Evolutionary conservation across 2,113 vertebrate species (phyloP), one percentile per base, ranked within the genome.

Genomic region (Eudyptes chrysolophus): DNA sequence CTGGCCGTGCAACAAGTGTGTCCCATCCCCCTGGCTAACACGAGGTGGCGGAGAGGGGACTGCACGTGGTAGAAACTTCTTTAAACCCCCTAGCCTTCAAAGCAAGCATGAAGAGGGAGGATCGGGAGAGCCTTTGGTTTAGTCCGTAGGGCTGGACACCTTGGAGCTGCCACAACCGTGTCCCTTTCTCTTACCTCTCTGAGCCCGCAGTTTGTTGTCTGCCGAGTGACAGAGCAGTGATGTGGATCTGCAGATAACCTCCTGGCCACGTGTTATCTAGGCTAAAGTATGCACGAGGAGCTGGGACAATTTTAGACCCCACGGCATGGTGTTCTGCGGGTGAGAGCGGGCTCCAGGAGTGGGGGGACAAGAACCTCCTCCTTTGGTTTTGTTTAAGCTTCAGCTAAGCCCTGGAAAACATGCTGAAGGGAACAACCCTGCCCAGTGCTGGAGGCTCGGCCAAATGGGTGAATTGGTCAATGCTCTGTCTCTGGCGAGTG

Each of bases 291-390:
- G 22, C 1, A 5, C 9, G 27, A 36, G 82, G 84, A 74, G 68
- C 76, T 44, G 64, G 79, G 80, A 18, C 0, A 2, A 49, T n/a
- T 71, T 27, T 17, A 76, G 61, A 13, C 32, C 27, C 55, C 2
- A 3, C 4, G 7, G 57, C 57, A 36, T 2, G 0, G 52, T 0
- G 1, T 38, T 27, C 40, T 29, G 38, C 0, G 1, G 51, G 2
- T 0, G 0, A 72, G 51, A 87, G 27, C 11, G 0, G 76, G 32
- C 64, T 77, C 13, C 15, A 6, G 27, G n/a, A 42, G 8, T 52
- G 54, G 29, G 36, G 48, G 9, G 13, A 1, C 20, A 58, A 87
- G 7, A 81, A 13, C 16, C 30, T 82, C 62, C 71, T 80, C 79
- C 40, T 65, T 10, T 12, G 30, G 32, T 38, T 20, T 66, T 62